Percentiles rank a stretch among this genome's conserved stretches.
These are phyloP conservation scores for Geothlypis trichas DNA, from an alignment of 2,113 vertebrate species.

Conservation along the genomic window DNA sequence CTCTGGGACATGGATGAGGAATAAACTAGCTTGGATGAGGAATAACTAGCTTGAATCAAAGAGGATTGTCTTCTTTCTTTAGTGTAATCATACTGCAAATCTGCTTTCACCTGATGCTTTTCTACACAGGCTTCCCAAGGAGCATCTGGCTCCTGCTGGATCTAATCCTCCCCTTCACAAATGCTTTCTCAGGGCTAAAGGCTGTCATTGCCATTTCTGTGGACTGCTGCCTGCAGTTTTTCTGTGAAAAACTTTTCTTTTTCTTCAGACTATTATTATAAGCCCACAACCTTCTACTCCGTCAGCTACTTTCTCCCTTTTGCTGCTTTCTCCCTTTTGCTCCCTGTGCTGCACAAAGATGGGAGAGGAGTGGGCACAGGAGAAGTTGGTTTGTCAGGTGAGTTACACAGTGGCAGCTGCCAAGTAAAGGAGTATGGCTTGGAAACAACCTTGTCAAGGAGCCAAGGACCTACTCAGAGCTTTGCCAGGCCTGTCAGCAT, in stretches of 20 bases:
- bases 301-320: background rate
- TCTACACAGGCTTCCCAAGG: background rate
- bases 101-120: conserved; percentile 2
- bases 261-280: background rate
- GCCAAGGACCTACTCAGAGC: background rate
- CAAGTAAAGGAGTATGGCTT: background rate
- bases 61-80: conserved; percentile 1
- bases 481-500: background rate
- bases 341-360: background rate
- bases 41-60: background rate
- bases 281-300: background rate
- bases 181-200: background rate
- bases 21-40: conserved; percentile 1
- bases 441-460: background rate
- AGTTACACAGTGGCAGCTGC: background rate
- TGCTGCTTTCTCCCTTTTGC: background rate
- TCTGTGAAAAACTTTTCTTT: background rate
- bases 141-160: background rate
- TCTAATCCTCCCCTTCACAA: background rate
- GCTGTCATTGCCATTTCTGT: background rate
- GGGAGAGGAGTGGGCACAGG: background rate
- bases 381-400: background rate
- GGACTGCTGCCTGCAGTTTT: background rate
- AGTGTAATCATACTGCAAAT: background rate
- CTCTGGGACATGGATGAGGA: background rate